Evolutionary conservation across 1,140 invertebrate genomes (phyloP), one percentile per base, ranked within the genome.

Genomic region (Drosophila pseudoananassae): DNA sequence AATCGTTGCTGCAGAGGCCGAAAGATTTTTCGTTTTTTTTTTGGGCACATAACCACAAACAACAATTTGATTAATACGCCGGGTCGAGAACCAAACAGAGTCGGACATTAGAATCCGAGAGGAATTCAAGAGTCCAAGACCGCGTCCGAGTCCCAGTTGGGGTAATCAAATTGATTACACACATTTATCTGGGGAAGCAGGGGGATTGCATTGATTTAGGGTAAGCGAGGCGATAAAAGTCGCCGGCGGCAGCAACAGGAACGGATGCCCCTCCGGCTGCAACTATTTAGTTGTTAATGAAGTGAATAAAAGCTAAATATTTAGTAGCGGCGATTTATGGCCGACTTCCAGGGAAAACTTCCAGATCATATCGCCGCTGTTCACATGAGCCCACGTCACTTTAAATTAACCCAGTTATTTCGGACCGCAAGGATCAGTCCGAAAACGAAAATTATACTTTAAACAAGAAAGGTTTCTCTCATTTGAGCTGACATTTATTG

Each of bases 241-340:
- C 56, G 71, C 54, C 77, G 60, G 82, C 72, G 46, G 69, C 69
- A 61, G 53, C 46, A 49, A 45, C 38, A 50, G 52, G 43, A 38
- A 23, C 25, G 15, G 46, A 40, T 20, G 36, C 8, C 38, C 27
- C 63, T n/a, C 27, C 40, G 36, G 55, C 51, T 77, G 61, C 77
- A 87, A 83, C 78, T 83, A 88, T 83, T 88, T 88, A 88, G 79
- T 89, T 76, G 76, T 88, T 88, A 88, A 88, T 88, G 81, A 88
- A 79, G 78, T 61, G 83, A 83, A 79, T 83, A 74, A 88, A 83
- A 73, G 51, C 76, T 65, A 61, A 84, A 76, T 76, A 79, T 75
- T 75, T 83, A 71, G 64, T 72, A 43, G 49, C 47, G 40, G 23
- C 55, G 55, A 65, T 82, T 83, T 70, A 70, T 75, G 52, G 36